These are phyloP conservation scores for Ichneumoninae sp. DNA, from an alignment of 2,888 invertebrate genomes.

Conservation along the genomic window DNA sequence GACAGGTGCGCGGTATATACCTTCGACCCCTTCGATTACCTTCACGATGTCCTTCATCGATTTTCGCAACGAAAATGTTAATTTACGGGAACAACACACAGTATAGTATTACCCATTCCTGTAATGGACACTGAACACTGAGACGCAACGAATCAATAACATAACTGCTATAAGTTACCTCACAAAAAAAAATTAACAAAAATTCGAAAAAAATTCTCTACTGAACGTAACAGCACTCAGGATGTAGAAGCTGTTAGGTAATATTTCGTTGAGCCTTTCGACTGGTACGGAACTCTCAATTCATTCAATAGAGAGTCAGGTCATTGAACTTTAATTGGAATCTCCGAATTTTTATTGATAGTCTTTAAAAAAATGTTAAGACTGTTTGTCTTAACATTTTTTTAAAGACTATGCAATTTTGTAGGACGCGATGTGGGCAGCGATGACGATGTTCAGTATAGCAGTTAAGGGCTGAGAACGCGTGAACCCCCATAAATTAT, in stretches of 20 bases:
- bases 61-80: constrained; percentile 22
- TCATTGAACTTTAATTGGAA: too few relatives aligned
- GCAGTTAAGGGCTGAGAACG: neutral
- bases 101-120: neutral
- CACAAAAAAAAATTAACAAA: neutral
- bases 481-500: neutral
- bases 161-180: neutral
- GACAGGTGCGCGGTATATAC: constrained; percentile 53
- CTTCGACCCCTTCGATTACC: constrained; percentile 5
- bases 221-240: too few relatives aligned
- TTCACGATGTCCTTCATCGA: constrained; percentile 12
- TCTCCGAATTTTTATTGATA: too few relatives aligned
- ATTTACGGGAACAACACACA: neutral
- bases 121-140: neutral
- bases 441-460: neutral
- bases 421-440: neutral
- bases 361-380: too few relatives aligned
- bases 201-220: neutral
- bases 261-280: too few relatives aligned
- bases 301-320: too few relatives aligned
- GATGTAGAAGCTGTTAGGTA: too few relatives aligned
- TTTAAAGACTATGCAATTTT: neutral
- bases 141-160: neutral
- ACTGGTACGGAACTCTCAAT: too few relatives aligned
- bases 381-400: too few relatives aligned